Percentiles rank a stretch among this genome's conserved stretches.
These are phyloP conservation scores for Acrobasis suavella DNA, from an alignment of 2,888 invertebrate genomes.

Conservation along the genomic window DNA sequence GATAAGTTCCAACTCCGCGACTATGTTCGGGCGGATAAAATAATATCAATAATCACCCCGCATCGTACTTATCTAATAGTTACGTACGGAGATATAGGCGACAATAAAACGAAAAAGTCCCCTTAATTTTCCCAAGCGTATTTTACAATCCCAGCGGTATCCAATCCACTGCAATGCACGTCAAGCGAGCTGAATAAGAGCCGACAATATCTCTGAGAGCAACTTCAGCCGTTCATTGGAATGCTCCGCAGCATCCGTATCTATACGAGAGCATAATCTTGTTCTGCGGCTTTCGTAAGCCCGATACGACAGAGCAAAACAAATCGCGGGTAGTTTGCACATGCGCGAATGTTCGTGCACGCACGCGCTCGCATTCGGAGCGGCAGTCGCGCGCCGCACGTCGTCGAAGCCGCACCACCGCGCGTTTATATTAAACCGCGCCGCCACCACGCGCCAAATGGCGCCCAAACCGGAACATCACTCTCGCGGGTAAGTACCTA, in stretches of 20 bases:
- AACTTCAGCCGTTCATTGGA: slow-evolving; percentile 56
- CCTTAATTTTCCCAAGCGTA: slow-evolving; percentile 8
- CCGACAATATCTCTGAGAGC: slow-evolving; percentile 51
- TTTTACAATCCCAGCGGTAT: slow-evolving; percentile 34
- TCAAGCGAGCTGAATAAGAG: slow-evolving; percentile 54
- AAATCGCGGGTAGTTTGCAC: slow-evolving; percentile 65
- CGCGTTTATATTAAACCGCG: slow-evolving; percentile 45
- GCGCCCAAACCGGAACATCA: slow-evolving; percentile 72
- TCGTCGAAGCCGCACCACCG: slow-evolving; percentile 55
- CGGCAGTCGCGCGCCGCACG: slow-evolving; percentile 71
- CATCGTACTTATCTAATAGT: too few species aligned
- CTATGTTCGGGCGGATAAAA: too few species aligned
- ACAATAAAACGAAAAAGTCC: slow-evolving; percentile 1
- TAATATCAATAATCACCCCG: too few species aligned
- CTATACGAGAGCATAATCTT: slow-evolving; percentile 67
- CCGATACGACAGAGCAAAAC: slow-evolving; percentile 65
- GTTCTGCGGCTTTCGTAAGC: slow-evolving; percentile 61
- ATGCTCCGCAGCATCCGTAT: slow-evolving; percentile 62
- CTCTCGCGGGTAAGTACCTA: slow-evolving; percentile 71
- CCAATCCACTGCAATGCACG: slow-evolving; percentile 51
- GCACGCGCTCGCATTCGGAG: slow-evolving; percentile 57
- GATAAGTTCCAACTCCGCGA: too few species aligned
- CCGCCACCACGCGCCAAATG: slow-evolving; percentile 71
- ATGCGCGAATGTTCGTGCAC: slow-evolving; percentile 58
- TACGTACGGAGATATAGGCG: not conserved